Evolutionary conservation across 2,888 invertebrate species (phyloP).

Genomic region (Andrena trimmerana): DNA sequence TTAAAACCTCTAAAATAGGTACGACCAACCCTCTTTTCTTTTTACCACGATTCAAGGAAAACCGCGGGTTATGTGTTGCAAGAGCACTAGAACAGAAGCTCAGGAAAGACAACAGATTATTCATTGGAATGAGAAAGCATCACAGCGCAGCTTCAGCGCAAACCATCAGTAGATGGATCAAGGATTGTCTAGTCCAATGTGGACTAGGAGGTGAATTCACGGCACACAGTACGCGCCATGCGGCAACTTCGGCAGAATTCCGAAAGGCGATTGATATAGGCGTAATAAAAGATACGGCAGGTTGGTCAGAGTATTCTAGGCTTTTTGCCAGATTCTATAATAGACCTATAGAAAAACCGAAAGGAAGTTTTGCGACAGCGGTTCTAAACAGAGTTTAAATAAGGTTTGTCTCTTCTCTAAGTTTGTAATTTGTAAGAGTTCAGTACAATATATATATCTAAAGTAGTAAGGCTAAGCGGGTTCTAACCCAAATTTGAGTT

Average conservation of each 20-base stretch:
- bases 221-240: slow-evolving; percentile 53
- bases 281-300: slow-evolving; percentile 45
- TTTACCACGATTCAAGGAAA: slow-evolving; percentile 43
- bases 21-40: slow-evolving; percentile 37
- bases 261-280: slow-evolving; percentile 44
- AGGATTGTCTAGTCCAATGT: slow-evolving; percentile 34
- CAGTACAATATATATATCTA: too few relatives aligned
- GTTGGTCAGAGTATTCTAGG: slow-evolving; percentile 30
- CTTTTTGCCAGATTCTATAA: slow-evolving; percentile 1
- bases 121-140: slow-evolving; percentile 52
- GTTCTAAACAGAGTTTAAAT: too few relatives aligned
- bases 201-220: slow-evolving; percentile 39
- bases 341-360: background rate
- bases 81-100: slow-evolving; percentile 30
- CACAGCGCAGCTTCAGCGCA: slow-evolving; percentile 36
- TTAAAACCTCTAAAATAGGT: slow-evolving; percentile 17
- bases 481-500: too few relatives aligned
- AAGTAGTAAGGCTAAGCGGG: too few relatives aligned
- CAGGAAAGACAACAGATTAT: slow-evolving; percentile 23
- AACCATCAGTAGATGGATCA: slow-evolving; percentile 58
- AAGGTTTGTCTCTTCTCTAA: too few relatives aligned
- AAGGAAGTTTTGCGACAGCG: too few relatives aligned
- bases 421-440: too few relatives aligned
- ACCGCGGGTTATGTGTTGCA: slow-evolving; percentile 56
- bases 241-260: slow-evolving; percentile 52